Base-by-base conservation (phyloP, 2,797 vertebrate species). In the Microhierax caerulescens region DNA sequence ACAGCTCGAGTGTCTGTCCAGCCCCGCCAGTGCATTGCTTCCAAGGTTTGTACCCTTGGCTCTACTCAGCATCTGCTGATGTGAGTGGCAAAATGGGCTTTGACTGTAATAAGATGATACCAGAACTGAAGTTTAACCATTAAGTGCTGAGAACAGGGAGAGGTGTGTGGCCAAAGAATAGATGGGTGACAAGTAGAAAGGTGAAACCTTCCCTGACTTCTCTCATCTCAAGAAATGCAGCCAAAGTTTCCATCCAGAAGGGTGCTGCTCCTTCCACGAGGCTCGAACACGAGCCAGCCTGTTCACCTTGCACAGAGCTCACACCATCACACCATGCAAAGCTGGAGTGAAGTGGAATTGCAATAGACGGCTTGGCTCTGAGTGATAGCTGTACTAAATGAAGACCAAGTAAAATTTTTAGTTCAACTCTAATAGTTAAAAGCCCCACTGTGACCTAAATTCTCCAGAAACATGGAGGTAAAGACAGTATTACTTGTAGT, bases 371-470 rank as follows among this genome's bases (percentile, higher is more conserved):
- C 22, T 73, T 45, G 64, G 34, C 19, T 54, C 50, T 37, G 13
- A 73, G 19, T 27, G 64, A 73, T 23, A 7, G 5, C 22, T 59
- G 16, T 48, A 53, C 16, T 59, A 68, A 90, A 78, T 16, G 11
- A 86, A 80, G 19, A 88, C 43, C 24, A 83, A 43, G 7, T 36
- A 47, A 91, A 67, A 59, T 39, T 88, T 86, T 85, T 68, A 53
- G 32, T 59, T 90, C 37, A 85, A 11, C 14, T 45, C 16, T 70
- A 88, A 37, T 10, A 69, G 30, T 83, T 57, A 54, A 90, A 34
- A 80, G 10, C 21, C 2, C 2, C 1, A 6, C 13, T 64, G 16
- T n/a, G 28, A 81, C 32, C 84, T 86, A 68, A 88, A 64, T 78
- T 81, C 41, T 75, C 25, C 15, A 88, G 57, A 88, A 95, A 51